These are phyloP conservation scores for Gonioctena quinquepunctata DNA, from an alignment of 1,140 invertebrate genomes.

Conservation along the genomic window DNA sequence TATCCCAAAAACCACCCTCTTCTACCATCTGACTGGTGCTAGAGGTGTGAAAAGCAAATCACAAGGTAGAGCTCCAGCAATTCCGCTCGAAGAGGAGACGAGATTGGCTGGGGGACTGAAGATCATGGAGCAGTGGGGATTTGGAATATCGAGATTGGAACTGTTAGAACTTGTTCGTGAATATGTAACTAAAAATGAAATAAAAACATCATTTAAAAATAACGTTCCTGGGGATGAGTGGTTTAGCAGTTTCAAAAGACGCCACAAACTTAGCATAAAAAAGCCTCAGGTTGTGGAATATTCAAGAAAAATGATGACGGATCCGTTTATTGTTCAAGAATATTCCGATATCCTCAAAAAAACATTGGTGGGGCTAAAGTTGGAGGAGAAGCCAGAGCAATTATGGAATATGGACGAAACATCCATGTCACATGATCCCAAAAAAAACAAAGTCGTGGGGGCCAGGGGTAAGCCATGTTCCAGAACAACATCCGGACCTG, in stretches of 20 bases:
- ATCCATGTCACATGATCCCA: slow-evolving; percentile 39
- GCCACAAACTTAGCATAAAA: neutral
- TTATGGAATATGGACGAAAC: slow-evolving; percentile 51
- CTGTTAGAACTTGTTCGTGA: slow-evolving; percentile 41
- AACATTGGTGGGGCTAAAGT: slow-evolving; percentile 34
- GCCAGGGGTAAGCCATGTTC: slow-evolving; percentile 34
- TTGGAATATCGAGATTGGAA: slow-evolving; percentile 44
- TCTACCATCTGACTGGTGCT: slow-evolving; percentile 13
- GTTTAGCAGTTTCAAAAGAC: slow-evolving; percentile 30
- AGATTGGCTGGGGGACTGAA: slow-evolving; percentile 34
- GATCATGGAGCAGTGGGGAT: slow-evolving; percentile 32
- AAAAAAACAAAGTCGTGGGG: slow-evolving; percentile 48
- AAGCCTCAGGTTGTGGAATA: too few relatives aligned
- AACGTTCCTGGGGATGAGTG: slow-evolving; percentile 38
- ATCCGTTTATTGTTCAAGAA: slow-evolving; percentile 41
- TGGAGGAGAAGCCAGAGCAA: slow-evolving; percentile 32
- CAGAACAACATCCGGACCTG: slow-evolving; percentile 43
- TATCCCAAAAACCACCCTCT: slow-evolving; percentile 36
- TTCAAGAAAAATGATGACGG: neutral
- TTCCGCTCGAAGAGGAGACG: slow-evolving; percentile 37
- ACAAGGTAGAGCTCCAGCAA: slow-evolving; percentile 38
- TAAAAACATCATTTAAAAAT: slow-evolving; percentile 48
- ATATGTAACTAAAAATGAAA: slow-evolving; percentile 43
- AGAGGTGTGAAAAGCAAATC: slow-evolving; percentile 25
- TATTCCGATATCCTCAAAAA: slow-evolving; percentile 42